These are phyloP conservation scores for Harmothoe impar DNA, from an alignment of 2,888 invertebrate genomes.

Conservation along the genomic window DNA sequence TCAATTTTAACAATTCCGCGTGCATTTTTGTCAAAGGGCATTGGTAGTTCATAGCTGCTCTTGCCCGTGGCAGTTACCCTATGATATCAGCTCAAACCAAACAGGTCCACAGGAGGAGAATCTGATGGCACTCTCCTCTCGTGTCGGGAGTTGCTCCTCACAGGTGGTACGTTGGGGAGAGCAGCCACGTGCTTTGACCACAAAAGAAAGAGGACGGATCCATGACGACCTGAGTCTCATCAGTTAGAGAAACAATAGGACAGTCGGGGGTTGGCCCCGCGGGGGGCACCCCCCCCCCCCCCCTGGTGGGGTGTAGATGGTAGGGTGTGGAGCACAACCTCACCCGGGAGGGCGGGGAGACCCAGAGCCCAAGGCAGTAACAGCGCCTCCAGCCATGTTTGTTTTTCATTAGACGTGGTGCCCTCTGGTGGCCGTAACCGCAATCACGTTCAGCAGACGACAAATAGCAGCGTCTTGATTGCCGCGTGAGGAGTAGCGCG, in stretches of 20 bases:
- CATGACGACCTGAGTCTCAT: neutral
- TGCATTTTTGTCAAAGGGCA: no score
- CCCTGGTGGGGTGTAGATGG: neutral
- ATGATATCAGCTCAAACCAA: no score
- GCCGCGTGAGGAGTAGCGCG: constrained; percentile 9
- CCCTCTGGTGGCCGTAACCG: neutral
- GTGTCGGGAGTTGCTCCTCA: no score
- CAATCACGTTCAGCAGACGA: constrained; percentile 35
- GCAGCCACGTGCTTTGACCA: no score
- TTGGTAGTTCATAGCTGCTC: no score
- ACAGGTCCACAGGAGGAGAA: no score
- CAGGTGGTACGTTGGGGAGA: no score
- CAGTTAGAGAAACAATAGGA: constrained; percentile 6
- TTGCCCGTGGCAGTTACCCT: no score
- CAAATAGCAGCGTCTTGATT: neutral
- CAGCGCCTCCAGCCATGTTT: neutral
- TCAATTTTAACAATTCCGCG: no score
- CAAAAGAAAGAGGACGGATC: no score
- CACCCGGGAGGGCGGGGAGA: neutral
- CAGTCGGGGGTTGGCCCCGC: neutral
- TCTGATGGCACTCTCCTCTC: no score
- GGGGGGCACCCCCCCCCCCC: neutral
- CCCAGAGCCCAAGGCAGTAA: neutral
- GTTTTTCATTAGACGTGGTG: constrained; percentile 1
- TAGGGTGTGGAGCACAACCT: neutral